Conservation (phyloP, 1,140 invertebrate species). For the Dendroctonus ponderosae region DNA sequence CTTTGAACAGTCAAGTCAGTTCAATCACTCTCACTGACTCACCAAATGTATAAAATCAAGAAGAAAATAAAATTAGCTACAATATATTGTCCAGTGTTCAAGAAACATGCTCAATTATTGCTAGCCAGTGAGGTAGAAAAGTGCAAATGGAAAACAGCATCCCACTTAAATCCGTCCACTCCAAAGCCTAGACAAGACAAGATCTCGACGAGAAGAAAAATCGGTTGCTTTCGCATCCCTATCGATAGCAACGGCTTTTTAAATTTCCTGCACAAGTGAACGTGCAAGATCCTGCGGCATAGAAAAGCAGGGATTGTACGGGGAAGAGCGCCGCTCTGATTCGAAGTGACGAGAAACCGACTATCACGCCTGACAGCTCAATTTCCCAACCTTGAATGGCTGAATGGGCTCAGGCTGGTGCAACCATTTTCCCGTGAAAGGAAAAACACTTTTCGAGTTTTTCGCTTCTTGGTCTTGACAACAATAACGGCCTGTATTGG, state of each 20-base stretch:
- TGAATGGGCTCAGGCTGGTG: constrained; percentile 24
- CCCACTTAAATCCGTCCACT: too few relatives aligned
- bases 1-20: too few relatives aligned
- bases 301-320: constrained; percentile 12
- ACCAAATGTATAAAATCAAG: too few relatives aligned
- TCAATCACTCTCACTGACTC: too few relatives aligned
- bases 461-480: constrained; percentile 22
- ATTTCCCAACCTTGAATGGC: constrained; percentile 33
- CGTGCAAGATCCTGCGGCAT: constrained; percentile 18
- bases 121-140: too few relatives aligned
- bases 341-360: constrained; percentile 29
- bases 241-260: constrained; percentile 22
- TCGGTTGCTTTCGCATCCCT: neutral
- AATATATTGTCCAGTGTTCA: too few relatives aligned
- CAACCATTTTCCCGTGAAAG: constrained; percentile 27
- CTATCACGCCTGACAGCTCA: constrained; percentile 33
- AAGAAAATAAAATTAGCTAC: too few relatives aligned
- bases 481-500: constrained; percentile 10
- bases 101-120: too few relatives aligned
- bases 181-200: too few relatives aligned
- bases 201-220: constrained; percentile 2
- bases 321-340: constrained; percentile 5
- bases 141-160: too few relatives aligned
- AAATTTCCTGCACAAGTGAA: constrained; percentile 28
- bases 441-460: constrained; percentile 32